Evolutionary conservation across 1,140 invertebrate species (phyloP), one percentile per base, ranked within the genome.

Genomic region (Acromyrmex echinatior): DNA sequence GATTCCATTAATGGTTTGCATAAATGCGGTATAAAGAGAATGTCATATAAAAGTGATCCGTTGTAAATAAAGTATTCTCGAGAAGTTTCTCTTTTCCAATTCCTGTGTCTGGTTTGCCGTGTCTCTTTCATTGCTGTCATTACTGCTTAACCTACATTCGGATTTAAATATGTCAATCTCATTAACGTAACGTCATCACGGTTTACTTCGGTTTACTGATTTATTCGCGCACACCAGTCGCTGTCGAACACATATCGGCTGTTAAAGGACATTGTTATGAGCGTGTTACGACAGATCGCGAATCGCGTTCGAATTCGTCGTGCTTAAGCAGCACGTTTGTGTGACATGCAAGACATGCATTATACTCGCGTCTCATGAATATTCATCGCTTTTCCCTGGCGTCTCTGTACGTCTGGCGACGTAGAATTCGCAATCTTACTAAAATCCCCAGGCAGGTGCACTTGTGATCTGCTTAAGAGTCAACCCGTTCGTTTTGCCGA

Each of bases 391-490:
- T n/a, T n/a, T n/a, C 62, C 28, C 21, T 16, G 53, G 21, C 31
- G 66, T 73, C 18, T 60, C 6, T 12, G 39, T 35, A 5, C 9
- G 28, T 31, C 51, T 12, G 45, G n/a, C 63, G 18, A 49, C 71
- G 28, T 3, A 68, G 21, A 3, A 25, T 39, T 14, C 51, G 60
- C 21, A 28, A 63, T 87, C 74, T 79, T 79, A 53, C 88, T 60
- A 90, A 90, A 90, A 90, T 90, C 80, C 66, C 21, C 16, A 71
- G 76, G 86, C 89, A 90, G 89, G 89, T 90, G 89, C 56, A 21
- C 16, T 18, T n/a, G 49, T 45, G 60, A 45, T 25, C 39, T 76
- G 53, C 60, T 82, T 49, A 63, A 84, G 53, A 79, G 65, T 82
- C 73, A 73, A 60, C 71, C 53, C 82, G 68, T 25, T 45, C 18